Evolutionary conservation across 1,140 invertebrate species (phyloP).

Genomic region (Drosophila kanapiae): DNA sequence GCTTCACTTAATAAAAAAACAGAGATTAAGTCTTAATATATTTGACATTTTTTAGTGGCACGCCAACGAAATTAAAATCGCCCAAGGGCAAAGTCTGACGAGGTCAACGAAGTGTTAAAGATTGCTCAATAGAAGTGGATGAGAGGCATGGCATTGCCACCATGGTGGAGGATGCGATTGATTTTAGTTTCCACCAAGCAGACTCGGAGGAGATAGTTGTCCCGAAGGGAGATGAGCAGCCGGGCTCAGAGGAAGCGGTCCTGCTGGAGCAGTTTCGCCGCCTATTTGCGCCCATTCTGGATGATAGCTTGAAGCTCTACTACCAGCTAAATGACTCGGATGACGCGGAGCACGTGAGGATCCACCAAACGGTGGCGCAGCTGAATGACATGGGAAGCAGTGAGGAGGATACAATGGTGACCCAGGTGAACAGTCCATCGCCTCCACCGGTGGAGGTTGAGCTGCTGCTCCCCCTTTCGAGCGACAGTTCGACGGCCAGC

Average conservation of each 20-base stretch:
- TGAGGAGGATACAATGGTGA: constrained; percentile 67
- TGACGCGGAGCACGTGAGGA: constrained; percentile 65
- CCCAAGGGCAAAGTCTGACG: constrained; percentile 85
- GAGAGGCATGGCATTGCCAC: constrained; percentile 30
- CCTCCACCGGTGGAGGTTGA: constrained; percentile 9
- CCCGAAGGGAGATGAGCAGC: constrained; percentile 14
- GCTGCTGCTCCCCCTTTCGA: constrained; percentile 17
- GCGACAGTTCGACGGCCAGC: constrained; percentile 60
- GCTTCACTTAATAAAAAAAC: neutral
- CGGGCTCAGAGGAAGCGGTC: constrained; percentile 40
- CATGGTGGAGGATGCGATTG: constrained; percentile 56
- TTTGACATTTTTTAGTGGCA: constrained; percentile 54
- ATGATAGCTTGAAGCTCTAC: constrained; percentile 66
- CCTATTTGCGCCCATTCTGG: constrained; percentile 69
- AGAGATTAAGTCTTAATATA: neutral
- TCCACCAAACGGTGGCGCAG: constrained; percentile 74
- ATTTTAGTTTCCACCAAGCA: constrained; percentile 73
- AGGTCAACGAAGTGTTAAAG: constrained; percentile 84
- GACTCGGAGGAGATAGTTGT: constrained; percentile 27
- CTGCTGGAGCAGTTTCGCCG: constrained; percentile 68
- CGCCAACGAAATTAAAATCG: constrained; percentile 76
- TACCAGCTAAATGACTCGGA: constrained; percentile 65
- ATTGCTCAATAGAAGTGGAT: constrained; percentile 84
- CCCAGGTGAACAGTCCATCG: constrained; percentile 47
- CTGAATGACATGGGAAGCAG: constrained; percentile 66